A percentile compares a stretch with the other conserved stretches of the same genome.
phyloP scores from a whole-genome alignment of 2,888 invertebrate genomes.

The Apotomis capreana region DNA sequence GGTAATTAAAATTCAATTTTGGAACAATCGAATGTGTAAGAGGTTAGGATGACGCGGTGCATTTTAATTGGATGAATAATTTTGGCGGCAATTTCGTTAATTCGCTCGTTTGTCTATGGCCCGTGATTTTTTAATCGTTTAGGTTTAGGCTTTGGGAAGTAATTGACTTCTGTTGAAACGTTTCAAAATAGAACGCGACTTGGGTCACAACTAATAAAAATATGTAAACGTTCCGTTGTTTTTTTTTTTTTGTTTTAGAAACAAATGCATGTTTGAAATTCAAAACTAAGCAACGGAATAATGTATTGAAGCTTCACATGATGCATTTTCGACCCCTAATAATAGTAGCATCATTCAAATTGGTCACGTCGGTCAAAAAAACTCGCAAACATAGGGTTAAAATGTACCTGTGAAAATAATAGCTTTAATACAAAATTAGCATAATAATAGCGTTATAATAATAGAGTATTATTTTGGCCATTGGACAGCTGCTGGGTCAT shows the following conservation, averaged over 20 bases:
- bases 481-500: constrained; percentile 78
- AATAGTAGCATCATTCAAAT: constrained; percentile 75
- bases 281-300: not conserved
- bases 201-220: not conserved
- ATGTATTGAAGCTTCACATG: constrained; percentile 1
- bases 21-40: constrained; percentile 79
- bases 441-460: constrained; percentile 78
- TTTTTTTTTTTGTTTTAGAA: not conserved
- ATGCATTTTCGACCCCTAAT: constrained; percentile 31
- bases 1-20: constrained; percentile 84
- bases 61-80: constrained; percentile 80
- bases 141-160: constrained; percentile 30
- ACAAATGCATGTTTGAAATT: not conserved
- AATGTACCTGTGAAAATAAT: constrained; percentile 77
- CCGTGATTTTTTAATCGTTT: constrained; percentile 35
- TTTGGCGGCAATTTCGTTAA: constrained; percentile 54
- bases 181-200: not conserved
- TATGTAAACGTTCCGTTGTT: not conserved
- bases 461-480: constrained; percentile 61
- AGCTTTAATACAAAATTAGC: constrained; percentile 70
- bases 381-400: constrained; percentile 60
- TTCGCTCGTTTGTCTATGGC: constrained; percentile 38
- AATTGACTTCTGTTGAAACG: constrained; percentile 20
- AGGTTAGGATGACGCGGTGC: constrained; percentile 72
- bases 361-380: constrained; percentile 70